phyloP scores from a whole-genome alignment of 2,113 vertebrate species.

The Piprites chloris region DNA sequence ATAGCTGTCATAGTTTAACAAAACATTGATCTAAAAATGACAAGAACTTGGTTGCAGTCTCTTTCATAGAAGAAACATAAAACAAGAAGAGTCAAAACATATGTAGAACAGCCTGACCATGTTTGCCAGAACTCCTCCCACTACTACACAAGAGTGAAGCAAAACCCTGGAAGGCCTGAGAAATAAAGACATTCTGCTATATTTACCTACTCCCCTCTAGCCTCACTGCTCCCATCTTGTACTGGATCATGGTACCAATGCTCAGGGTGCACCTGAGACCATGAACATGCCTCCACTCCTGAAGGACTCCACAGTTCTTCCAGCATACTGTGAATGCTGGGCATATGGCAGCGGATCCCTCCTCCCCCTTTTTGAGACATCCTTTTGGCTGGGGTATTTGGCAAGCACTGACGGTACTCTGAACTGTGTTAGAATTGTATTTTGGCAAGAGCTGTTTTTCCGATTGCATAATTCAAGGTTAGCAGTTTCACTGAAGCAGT shows the following conservation, averaged over 20 bases:
- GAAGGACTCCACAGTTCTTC: neutral
- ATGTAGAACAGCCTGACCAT: conserved; percentile 38
- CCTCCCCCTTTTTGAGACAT: conserved; percentile 15
- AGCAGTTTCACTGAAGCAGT: conserved; percentile 1
- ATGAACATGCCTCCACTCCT: neutral
- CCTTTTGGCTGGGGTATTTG: conserved; percentile 47
- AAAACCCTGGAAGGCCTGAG: neutral
- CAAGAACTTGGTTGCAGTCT: conserved; percentile 61
- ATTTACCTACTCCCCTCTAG: neutral
- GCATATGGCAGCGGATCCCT: neutral
- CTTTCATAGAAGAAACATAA: conserved; percentile 56
- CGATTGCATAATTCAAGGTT: conserved; percentile 53
- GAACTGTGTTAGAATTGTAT: neutral
- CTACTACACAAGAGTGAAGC: neutral
- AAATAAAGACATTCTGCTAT: neutral
- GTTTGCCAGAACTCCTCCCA: conserved; percentile 58
- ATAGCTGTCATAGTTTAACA: conserved; percentile 60
- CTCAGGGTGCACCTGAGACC: neutral
- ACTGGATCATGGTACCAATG: neutral
- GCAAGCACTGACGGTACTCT: conserved; percentile 28
- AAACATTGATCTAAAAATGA: conserved; percentile 68
- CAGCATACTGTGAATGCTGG: neutral
- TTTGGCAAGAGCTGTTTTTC: conserved; percentile 44
- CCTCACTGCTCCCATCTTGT: neutral
- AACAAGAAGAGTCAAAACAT: conserved; percentile 64